phyloP scores from a whole-genome alignment of 2,888 invertebrate species.

The Acanthoscelides obtectus region DNA sequence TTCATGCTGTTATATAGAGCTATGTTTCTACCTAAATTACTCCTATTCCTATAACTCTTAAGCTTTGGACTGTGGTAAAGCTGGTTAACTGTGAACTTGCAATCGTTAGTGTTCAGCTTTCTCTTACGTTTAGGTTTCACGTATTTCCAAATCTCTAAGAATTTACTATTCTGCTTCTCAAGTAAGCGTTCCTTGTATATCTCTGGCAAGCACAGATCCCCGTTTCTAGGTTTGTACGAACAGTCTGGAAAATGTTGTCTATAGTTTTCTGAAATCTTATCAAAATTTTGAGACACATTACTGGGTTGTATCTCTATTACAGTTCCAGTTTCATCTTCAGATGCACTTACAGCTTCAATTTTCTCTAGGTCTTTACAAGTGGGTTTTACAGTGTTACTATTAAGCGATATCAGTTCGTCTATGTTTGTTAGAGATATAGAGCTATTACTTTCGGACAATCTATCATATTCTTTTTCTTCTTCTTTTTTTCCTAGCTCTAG shows the following conservation, averaged over 20 bases:
- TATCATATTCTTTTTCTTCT: conserved; percentile 20
- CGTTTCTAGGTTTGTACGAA: conserved; percentile 12
- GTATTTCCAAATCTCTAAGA: conserved; percentile 28
- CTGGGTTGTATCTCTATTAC: conserved; percentile 4
- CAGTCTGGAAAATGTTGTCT: conserved; percentile 38
- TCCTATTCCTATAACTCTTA: conserved; percentile 13
- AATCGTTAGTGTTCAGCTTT: conserved; percentile 19
- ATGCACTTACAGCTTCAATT: conserved; percentile 11
- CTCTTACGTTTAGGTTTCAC: conserved; percentile 28
- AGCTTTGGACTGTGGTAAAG: conserved; percentile 24
- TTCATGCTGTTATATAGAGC: conserved; percentile 38
- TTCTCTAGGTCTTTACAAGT: conserved; percentile 8
- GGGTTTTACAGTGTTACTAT: conserved; percentile 10
- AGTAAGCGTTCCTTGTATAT: conserved; percentile 37
- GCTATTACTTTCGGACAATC: conserved; percentile 31
- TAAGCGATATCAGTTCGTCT: conserved; percentile 40
- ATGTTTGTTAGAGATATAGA: conserved; percentile 40
- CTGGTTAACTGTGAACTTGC: conserved; percentile 36
- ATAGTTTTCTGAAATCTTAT: conserved; percentile 40
- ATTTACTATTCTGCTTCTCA: conserved; percentile 18
- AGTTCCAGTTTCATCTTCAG: conserved; percentile 8
- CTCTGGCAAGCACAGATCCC: conserved; percentile 30
- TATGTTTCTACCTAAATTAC: conserved; percentile 32
- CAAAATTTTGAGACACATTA: conserved; percentile 30
- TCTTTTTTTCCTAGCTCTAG: conserved; percentile 30